Conservation (phyloP, 2,113 vertebrate species). For the Peucedramus taeniatus region DNA sequence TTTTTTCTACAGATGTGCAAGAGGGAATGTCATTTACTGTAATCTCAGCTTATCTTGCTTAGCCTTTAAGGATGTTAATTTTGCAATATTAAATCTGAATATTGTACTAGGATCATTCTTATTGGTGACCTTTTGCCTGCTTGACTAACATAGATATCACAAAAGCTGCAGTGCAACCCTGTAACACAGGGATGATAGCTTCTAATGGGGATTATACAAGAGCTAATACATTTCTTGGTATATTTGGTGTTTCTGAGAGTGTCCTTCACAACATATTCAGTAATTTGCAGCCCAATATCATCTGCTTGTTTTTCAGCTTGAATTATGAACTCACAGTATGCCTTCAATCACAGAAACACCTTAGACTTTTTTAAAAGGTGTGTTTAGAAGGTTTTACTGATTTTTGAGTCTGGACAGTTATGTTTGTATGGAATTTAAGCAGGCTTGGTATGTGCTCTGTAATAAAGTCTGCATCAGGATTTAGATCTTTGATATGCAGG, state of each 20-base stretch:
- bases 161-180: background rate
- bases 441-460: background rate
- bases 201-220: background rate
- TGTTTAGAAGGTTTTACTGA: background rate
- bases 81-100: background rate
- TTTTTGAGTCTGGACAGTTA: background rate
- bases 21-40: background rate
- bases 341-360: background rate
- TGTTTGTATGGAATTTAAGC: background rate
- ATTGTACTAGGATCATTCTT: background rate
- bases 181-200: background rate
- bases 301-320: background rate
- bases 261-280: background rate
- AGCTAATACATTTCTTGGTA: background rate
- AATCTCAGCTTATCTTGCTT: conserved; percentile 2
- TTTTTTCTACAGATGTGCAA: background rate
- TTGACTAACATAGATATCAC: background rate
- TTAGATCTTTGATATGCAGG: background rate
- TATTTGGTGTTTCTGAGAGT: background rate
- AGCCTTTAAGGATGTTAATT: conserved; percentile 22
- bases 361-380: background rate
- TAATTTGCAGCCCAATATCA: background rate
- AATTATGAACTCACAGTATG: background rate
- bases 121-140: background rate
- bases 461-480: background rate